Base-by-base conservation (phyloP, 1,140 invertebrate genomes). In the Copidosoma floridanum region DNA sequence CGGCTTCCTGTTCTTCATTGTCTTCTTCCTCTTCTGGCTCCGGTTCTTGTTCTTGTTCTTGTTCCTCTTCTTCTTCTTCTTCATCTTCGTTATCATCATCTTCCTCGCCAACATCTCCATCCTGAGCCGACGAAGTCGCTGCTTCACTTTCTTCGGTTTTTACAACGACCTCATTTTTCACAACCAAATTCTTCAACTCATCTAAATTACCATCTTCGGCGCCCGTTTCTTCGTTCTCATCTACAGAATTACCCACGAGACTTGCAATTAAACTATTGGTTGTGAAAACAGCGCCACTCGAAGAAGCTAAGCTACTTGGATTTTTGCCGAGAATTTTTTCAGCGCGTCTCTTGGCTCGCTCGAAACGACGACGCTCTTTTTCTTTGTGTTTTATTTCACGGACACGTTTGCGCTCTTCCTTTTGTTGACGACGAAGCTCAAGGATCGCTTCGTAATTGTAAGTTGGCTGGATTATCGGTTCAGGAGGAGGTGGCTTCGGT, bases 391-490 rank as follows among this genome's bases (percentile, higher is more conserved):
- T 70, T 21, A 74, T 68, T 21, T 79, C 78, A 12, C 77, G 65
- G 21, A 71, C 27, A 24, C 70, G 68, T 55, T 79, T 79, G 2
- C 77, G 75, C 48, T 80, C 80, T 35, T 80, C 79, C 27, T 70
- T 74, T 43, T 78, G 77, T 8, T 73, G 71, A 23, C 71, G 68
- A 2, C 77, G 73, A 3, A 65, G 69, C 23, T 79, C 77, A 16
- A 81, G 63, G 12, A 81, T 80, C 3, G 73, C 77, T 32, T 78
- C 76, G 23, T 80, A 80, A 62, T 80, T 79, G 18, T 80, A 80
- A 5, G 80, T 76, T 0, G 78, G 76, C 44, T 75, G 77, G 53
- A 61, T 44, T 12, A 63, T 18, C 0, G 59, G 54, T 63, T 68
- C 70, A 11, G 61, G 61, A 0, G 67, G 43, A 18, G 62, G 64